Conservation (phyloP, 2,113 vertebrate genomes). For the Acrocephalus arundinaceus region DNA sequence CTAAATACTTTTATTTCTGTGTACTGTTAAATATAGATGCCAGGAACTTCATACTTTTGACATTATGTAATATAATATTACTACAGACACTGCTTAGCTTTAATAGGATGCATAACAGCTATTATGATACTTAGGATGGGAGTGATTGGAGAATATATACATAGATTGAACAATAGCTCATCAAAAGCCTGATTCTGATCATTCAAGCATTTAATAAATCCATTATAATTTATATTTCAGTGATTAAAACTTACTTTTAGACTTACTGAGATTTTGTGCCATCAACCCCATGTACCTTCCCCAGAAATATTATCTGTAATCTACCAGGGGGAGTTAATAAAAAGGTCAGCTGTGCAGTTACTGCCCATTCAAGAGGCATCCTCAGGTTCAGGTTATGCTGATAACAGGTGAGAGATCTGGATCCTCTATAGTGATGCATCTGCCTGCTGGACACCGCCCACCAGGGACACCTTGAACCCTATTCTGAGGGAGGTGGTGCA, state of each 20-base stretch:
- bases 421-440: neutral
- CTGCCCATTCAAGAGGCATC: neutral
- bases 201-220: neutral
- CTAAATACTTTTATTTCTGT: neutral
- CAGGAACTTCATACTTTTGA: neutral
- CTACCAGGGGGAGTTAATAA: neutral
- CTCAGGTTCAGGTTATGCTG: neutral
- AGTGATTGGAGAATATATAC: neutral
- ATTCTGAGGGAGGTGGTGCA: neutral
- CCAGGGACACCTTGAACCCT: neutral
- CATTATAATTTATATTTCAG: neutral
- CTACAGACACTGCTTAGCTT: neutral
- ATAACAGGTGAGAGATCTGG: neutral
- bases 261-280: neutral
- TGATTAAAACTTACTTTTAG: neutral
- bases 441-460: neutral
- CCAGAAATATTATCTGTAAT: neutral
- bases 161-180: neutral
- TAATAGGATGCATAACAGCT: neutral
- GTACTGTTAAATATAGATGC: neutral
- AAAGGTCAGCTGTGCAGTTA: neutral
- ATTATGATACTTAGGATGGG: neutral
- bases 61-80: neutral
- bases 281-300: neutral
- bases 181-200: neutral